Evolutionary conservation across 2,113 vertebrate species (phyloP), one percentile per base, ranked within the genome.

Genomic region (Hydrochoerus hydrochaeris): DNA sequence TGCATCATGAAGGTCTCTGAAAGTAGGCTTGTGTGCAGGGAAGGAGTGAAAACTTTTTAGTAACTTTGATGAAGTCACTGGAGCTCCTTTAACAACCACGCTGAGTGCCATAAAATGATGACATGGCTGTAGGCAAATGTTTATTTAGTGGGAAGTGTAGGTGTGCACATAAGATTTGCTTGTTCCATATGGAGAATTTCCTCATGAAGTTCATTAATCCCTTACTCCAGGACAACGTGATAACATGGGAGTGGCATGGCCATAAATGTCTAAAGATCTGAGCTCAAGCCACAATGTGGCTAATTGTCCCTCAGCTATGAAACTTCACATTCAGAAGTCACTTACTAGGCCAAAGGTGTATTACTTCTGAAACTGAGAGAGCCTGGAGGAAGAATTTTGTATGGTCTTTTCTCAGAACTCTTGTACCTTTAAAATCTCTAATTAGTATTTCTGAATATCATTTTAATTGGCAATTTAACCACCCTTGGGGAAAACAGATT

Each of bases 41-140:
- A 17, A 75, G 20, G 60, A 75, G 41, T 67, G 5, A 86, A 77
- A 82, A 35, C 30, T 83, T 86, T 81, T 86, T 71, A 24, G n/a
- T 78, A 62, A 60, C 67, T 78, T 67, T 49, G 41, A 54, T 85
- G 94, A 96, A 49, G 85, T 97, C 93, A 91, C 38, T 30, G 17
- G 32, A 26, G 35, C 63, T 92, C 44, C 57, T 96, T 62, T 90
- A 95, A 90, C 93, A 80, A 80, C n/a, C 0, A 2, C 58, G 9
- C 67, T 96, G 62, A 82, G 7, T 93, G 60, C 89, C 90, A 78
- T 97, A 96, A 96, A 97, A 85, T 91, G 88, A 60, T 78, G 91
- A 89, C 90, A 93, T 78, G 83, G 88, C 62, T 87, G 5, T 16
- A 12, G 95, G 94, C 93, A 98, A 95, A 97, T 97, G 96, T 98